A percentile compares a stretch with the other conserved stretches of the same genome.
Conservation (phyloP, 2,888 invertebrate genomes). For the Odontothrips loti region DNA sequence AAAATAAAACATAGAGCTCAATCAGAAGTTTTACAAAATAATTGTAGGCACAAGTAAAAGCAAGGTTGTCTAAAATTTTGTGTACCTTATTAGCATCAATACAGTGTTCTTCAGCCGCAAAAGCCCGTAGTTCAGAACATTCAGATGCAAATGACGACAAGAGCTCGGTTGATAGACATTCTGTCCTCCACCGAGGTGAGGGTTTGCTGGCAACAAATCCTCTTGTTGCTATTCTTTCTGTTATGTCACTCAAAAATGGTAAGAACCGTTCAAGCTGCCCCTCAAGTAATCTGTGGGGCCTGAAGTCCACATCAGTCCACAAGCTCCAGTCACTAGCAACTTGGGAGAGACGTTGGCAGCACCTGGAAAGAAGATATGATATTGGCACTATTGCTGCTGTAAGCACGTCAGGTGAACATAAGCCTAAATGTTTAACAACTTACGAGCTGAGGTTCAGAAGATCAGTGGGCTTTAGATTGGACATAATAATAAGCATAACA, state of each 20-base stretch:
- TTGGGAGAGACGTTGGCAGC: constrained; percentile 48
- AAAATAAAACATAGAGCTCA: background rate
- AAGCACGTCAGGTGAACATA: too few relatives aligned
- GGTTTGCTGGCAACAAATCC: background rate
- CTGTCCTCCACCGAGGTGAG: background rate
- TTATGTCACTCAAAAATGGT: constrained; percentile 35
- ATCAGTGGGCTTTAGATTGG: constrained; percentile 49
- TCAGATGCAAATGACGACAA: background rate
- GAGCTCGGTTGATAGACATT: background rate
- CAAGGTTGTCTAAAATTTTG: background rate
- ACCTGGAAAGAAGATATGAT: constrained; percentile 30
- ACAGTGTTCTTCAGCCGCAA: background rate
- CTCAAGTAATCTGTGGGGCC: constrained; percentile 34
- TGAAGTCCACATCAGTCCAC: constrained; percentile 45
- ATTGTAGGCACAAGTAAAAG: background rate
- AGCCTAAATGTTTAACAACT: constrained; percentile 41
- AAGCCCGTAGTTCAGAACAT: background rate
- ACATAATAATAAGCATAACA: constrained; percentile 53
- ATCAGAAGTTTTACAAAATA: background rate
- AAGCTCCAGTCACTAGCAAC: constrained; percentile 53
- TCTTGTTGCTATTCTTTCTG: constrained; percentile 31
- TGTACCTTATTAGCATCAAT: constrained; percentile 13
- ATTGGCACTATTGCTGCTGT: too few relatives aligned
- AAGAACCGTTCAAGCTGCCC: constrained; percentile 33
- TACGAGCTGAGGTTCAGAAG: constrained; percentile 54